These are phyloP conservation scores for Ceratotherium simum DNA, from an alignment of 2,113 vertebrate species.

Conservation along the genomic window DNA sequence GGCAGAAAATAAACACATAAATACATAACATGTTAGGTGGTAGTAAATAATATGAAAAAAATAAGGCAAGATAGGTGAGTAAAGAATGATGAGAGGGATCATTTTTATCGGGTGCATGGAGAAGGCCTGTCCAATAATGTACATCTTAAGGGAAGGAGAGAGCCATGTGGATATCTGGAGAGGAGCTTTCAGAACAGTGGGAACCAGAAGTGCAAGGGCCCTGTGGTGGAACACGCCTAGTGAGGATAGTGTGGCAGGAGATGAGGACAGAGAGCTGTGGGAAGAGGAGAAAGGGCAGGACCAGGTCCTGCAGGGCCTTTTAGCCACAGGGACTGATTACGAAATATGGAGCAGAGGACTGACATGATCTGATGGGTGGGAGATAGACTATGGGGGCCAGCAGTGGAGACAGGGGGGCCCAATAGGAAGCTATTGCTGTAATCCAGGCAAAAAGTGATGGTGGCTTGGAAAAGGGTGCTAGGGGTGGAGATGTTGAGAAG, in stretches of 20 bases:
- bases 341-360: neutral
- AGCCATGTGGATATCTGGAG: neutral
- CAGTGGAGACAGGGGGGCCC: neutral
- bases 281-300: neutral
- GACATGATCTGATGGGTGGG: neutral
- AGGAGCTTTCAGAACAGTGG: neutral
- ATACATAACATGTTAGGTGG: neutral
- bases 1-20: neutral
- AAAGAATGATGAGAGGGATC: neutral
- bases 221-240: no score
- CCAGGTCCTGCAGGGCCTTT: neutral
- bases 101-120: neutral
- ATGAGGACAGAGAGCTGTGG: neutral
- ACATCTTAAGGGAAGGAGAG: neutral
- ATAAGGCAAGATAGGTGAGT: neutral
- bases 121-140: neutral
- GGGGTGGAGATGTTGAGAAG: neutral
- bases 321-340: neutral
- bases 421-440: neutral
- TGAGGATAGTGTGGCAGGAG: neutral
- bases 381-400: neutral
- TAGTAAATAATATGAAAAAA: neutral
- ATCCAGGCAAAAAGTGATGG: neutral
- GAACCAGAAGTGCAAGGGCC: no score
- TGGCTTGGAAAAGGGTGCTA: neutral